Conservation (phyloP, 2,888 invertebrate species). For the Chloromyia formosa region DNA sequence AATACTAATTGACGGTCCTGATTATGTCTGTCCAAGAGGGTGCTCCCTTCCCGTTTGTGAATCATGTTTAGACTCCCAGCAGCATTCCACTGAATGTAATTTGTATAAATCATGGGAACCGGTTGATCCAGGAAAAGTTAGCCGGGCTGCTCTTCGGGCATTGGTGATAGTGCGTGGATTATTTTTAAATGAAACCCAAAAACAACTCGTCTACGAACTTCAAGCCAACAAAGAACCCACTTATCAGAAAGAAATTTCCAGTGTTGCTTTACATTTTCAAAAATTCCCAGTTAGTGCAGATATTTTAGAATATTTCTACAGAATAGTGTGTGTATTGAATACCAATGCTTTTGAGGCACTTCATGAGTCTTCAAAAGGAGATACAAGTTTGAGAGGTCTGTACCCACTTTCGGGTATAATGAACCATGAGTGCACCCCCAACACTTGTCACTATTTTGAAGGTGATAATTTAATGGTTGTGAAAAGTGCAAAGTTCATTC, state of each 20-base stretch:
- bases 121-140: slow-evolving; percentile 61
- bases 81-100: slow-evolving; percentile 73
- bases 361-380: slow-evolving; percentile 56
- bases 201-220: slow-evolving; percentile 59
- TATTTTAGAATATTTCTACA: slow-evolving; percentile 58
- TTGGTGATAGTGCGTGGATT: slow-evolving; percentile 60
- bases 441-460: slow-evolving; percentile 75
- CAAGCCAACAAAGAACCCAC: slow-evolving; percentile 61
- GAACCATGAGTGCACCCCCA: slow-evolving; percentile 78
- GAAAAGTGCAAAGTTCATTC: slow-evolving; percentile 69
- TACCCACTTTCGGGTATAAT: slow-evolving; percentile 76
- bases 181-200: slow-evolving; percentile 57
- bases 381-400: slow-evolving; percentile 69
- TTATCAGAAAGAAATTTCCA: slow-evolving; percentile 60
- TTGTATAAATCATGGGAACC: slow-evolving; percentile 70
- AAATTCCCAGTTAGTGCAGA: slow-evolving; percentile 61
- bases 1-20: slow-evolving; percentile 61
- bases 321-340: slow-evolving; percentile 61
- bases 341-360: slow-evolving; percentile 64
- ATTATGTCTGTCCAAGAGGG: slow-evolving; percentile 67
- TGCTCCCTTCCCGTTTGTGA: slow-evolving; percentile 78
- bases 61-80: slow-evolving; percentile 69
- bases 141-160: slow-evolving; percentile 58
- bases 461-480: slow-evolving; percentile 70
- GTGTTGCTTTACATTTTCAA: slow-evolving; percentile 60